A percentile compares a stretch with the other conserved stretches of the same genome.
phyloP scores from a whole-genome alignment of 2,113 vertebrate species.

The Cyanoramphus novaezelandiae region DNA sequence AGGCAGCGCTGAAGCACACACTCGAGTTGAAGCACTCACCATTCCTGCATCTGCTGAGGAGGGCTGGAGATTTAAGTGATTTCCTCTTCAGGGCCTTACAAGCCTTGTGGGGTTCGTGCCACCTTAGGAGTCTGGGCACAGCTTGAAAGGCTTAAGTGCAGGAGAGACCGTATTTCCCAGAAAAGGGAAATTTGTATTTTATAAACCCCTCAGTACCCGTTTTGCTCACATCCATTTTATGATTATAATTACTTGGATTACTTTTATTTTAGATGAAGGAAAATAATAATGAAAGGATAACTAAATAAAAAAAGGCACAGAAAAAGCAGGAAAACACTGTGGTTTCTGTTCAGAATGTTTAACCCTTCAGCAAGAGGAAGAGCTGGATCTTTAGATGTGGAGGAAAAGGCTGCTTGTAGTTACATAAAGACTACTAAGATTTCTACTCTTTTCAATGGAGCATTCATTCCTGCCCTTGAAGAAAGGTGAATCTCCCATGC shows the following conservation, averaged over 20 bases:
- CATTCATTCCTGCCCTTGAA: background rate
- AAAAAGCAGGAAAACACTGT: slow-evolving; percentile 3
- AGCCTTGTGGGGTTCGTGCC: slow-evolving; percentile 6
- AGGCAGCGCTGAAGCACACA: background rate
- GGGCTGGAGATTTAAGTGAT: background rate
- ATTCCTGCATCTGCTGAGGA: background rate
- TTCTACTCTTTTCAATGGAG: background rate
- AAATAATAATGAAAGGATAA: slow-evolving; percentile 47
- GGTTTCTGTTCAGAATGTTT: slow-evolving; percentile 35
- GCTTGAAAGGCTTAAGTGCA: slow-evolving; percentile 18
- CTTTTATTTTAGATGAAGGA: slow-evolving; percentile 27
- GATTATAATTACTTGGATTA: slow-evolving; percentile 49
- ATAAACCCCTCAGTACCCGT: slow-evolving; percentile 21
- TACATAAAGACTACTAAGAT: background rate
- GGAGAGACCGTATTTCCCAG: slow-evolving; percentile 27
- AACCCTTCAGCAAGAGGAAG: slow-evolving; percentile 24
- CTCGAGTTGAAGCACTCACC: background rate
- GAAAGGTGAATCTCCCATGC: background rate
- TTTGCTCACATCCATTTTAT: slow-evolving; percentile 56
- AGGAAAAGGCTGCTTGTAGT: background rate
- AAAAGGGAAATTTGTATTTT: slow-evolving; percentile 50
- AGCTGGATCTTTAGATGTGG: background rate
- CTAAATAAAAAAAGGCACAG: slow-evolving; percentile 16
- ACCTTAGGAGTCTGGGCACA: slow-evolving; percentile 28
- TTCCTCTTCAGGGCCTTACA: slow-evolving; percentile 13